These are phyloP conservation scores for Dione vanillae DNA, from an alignment of 2,888 invertebrate species.

Conservation along the genomic window DNA sequence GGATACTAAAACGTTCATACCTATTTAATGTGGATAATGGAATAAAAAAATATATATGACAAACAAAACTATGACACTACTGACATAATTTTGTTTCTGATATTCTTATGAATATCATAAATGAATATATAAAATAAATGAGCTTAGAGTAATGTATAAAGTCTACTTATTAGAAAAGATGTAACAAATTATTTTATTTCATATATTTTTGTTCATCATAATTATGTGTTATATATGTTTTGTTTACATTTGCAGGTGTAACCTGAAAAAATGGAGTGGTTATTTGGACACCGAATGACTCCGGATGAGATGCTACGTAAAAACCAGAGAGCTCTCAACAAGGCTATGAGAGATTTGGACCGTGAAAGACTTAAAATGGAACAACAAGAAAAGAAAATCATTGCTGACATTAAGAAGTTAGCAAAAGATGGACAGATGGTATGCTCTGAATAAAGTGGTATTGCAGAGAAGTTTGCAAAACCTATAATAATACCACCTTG, in stretches of 20 bases:
- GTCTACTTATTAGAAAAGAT: background rate
- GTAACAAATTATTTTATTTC: background rate
- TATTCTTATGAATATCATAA: background rate
- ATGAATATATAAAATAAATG: background rate
- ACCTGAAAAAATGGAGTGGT: slow-evolving; percentile 90
- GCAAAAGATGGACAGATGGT: slow-evolving; percentile 99
- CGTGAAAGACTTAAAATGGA: slow-evolving; percentile 97
- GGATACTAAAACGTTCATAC: background rate
- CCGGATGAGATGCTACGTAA: slow-evolving; percentile 99
- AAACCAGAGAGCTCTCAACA: slow-evolving; percentile 98
- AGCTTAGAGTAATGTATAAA: background rate
- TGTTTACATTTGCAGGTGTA: slow-evolving; percentile 36
- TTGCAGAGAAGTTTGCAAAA: background rate
- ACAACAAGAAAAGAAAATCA: slow-evolving; percentile 99
- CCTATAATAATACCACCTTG: no score
- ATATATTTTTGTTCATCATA: background rate
- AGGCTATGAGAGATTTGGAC: slow-evolving; percentile 99
- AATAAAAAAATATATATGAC: background rate
- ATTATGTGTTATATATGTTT: background rate
- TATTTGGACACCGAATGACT: slow-evolving; percentile 97
- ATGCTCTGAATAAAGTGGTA: slow-evolving; percentile 42
- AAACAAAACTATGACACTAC: background rate
- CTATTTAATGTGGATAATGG: background rate
- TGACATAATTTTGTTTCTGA: background rate
- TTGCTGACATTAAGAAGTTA: slow-evolving; percentile 98